Evolutionary conservation across 2,888 invertebrate species (phyloP).

Genomic region (Cryptus viduatorius): DNA sequence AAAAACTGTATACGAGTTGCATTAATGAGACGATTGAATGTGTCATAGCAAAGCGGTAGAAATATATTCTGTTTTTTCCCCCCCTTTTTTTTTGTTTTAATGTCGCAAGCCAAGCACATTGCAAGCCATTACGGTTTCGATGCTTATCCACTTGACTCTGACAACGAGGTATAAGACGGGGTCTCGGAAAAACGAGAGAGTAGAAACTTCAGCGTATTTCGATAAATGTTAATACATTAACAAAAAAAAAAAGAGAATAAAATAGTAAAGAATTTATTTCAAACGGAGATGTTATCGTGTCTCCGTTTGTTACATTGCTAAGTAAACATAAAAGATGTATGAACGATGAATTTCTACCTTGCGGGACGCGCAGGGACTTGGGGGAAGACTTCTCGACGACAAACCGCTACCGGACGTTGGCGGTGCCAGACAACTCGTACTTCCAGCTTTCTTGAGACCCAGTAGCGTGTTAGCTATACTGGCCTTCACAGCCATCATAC

Average conservation of each 20-base stretch:
- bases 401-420: constrained; percentile 85
- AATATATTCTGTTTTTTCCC: neutral
- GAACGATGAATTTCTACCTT: constrained; percentile 84
- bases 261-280: neutral
- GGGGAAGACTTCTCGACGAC: constrained; percentile 84
- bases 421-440: constrained; percentile 89
- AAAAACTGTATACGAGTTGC: constrained; percentile 41
- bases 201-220: neutral
- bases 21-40: constrained; percentile 41
- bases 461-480: constrained; percentile 85
- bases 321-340: constrained; percentile 18
- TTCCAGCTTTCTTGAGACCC: constrained; percentile 90
- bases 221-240: neutral
- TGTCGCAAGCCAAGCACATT: constrained; percentile 68
- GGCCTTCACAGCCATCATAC: constrained; percentile 85
- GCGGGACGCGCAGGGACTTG: constrained; percentile 85
- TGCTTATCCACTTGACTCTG: constrained; percentile 26
- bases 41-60: constrained; percentile 51
- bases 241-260: neutral
- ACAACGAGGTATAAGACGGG: neutral
- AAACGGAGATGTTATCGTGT: neutral
- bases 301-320: neutral
- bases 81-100: constrained; percentile 16
- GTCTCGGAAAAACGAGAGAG: too few species aligned
- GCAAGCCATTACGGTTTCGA: constrained; percentile 59